These are phyloP conservation scores for Helleia helle DNA, from an alignment of 2,888 invertebrate species.

Conservation along the genomic window DNA sequence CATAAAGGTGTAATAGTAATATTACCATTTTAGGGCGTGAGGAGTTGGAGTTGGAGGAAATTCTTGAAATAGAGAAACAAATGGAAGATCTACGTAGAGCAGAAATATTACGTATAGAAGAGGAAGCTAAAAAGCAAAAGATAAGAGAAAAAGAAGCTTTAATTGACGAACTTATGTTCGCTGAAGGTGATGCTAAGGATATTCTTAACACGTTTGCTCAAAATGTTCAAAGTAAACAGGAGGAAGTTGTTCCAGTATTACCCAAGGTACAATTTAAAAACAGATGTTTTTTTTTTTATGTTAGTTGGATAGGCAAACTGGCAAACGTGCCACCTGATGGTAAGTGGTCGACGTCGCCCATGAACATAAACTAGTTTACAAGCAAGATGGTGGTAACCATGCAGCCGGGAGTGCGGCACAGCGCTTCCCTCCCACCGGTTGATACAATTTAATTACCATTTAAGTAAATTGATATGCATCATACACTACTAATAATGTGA, in stretches of 20 bases:
- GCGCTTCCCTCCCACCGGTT: no score
- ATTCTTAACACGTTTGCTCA: slow-evolving; percentile 88
- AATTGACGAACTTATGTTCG: slow-evolving; percentile 96
- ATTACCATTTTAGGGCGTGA: slow-evolving; percentile 79
- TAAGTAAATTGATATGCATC: no score
- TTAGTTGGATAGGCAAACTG: no score
- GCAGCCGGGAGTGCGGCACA: no score
- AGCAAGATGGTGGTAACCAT: no score
- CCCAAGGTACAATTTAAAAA: slow-evolving; percentile 41
- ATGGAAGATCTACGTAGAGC: slow-evolving; percentile 82
- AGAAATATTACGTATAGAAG: slow-evolving; percentile 79
- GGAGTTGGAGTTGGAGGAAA: slow-evolving; percentile 89
- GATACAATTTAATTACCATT: no score
- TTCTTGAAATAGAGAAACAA: slow-evolving; percentile 86
- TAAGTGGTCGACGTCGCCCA: no score
- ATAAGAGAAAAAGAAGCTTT: slow-evolving; percentile 91
- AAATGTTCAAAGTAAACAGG: slow-evolving; percentile 79
- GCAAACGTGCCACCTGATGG: no score
- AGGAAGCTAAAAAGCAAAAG: slow-evolving; percentile 85
- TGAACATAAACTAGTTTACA: no score
- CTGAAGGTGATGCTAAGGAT: slow-evolving; percentile 90
- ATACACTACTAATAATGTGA: no score
- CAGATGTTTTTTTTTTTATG: neutral
- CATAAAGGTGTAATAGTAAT: no score
- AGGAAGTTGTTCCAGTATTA: slow-evolving; percentile 59